Evolutionary conservation across 2,888 invertebrate genomes (phyloP).

Genomic region (Scaptomyza parva): DNA sequence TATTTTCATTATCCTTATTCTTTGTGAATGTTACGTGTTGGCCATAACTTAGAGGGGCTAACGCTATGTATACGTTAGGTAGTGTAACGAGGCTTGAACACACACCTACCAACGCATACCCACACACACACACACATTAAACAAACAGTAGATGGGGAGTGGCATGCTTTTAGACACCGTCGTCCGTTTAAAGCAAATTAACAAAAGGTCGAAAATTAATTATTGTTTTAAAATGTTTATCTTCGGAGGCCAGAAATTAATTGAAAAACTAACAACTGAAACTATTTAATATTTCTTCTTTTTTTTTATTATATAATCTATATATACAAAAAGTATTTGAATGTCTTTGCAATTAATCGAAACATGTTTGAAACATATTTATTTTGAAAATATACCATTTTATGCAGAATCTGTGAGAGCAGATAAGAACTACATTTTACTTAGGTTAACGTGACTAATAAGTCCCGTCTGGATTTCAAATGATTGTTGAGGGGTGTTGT

Average conservation of each 20-base stretch:
- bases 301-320: background rate
- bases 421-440: too few species aligned
- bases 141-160: slow-evolving; percentile 44
- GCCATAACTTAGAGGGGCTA: slow-evolving; percentile 78
- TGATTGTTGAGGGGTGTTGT: too few species aligned
- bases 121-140: slow-evolving; percentile 22
- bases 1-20: slow-evolving; percentile 82
- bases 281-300: background rate
- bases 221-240: slow-evolving; percentile 68
- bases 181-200: slow-evolving; percentile 75
- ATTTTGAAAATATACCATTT: too few species aligned
- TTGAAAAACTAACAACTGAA: slow-evolving; percentile 9
- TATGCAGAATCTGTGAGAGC: too few species aligned
- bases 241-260: slow-evolving; percentile 19
- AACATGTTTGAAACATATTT: slow-evolving; percentile 60
- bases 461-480: too few species aligned
- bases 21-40: slow-evolving; percentile 81
- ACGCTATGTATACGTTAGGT: slow-evolving; percentile 80
- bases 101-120: slow-evolving; percentile 10
- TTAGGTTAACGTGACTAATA: too few species aligned
- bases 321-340: background rate
- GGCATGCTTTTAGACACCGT: slow-evolving; percentile 50
- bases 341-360: background rate
- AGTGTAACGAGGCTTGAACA: slow-evolving; percentile 22
- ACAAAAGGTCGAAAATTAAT: slow-evolving; percentile 73